Evolutionary conservation across 2,797 vertebrate genomes (phyloP).

Genomic region (Melanotaenia trifasciata): DNA sequence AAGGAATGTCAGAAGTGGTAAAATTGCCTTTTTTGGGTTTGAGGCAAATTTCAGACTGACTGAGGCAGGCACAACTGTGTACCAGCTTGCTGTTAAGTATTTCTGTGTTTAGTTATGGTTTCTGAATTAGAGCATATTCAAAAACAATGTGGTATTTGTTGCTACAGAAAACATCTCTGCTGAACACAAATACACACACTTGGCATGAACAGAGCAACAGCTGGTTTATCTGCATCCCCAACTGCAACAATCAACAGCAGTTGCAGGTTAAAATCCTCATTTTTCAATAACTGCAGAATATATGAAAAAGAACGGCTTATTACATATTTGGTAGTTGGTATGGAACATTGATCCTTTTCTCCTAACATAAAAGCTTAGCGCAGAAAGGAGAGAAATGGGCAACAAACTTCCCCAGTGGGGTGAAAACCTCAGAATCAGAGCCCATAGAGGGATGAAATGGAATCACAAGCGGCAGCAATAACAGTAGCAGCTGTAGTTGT

Average conservation of each 20-base stretch:
- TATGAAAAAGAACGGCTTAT: background rate
- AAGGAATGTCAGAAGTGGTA: too few species aligned
- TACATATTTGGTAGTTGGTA: slow-evolving; percentile 16
- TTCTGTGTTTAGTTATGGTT: background rate
- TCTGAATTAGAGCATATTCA: background rate
- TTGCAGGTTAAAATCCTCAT: slow-evolving; percentile 5
- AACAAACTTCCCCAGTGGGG: slow-evolving; percentile 25
- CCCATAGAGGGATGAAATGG: slow-evolving; percentile 39
- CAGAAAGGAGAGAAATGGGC: slow-evolving; percentile 21
- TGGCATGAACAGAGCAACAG: background rate
- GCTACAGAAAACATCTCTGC: background rate
- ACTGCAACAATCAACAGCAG: background rate
- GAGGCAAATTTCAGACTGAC: background rate
- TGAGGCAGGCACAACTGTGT: background rate
- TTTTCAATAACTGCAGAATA: slow-evolving; percentile 2
- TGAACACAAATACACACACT: background rate
- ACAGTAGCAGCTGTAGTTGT: slow-evolving; percentile 22
- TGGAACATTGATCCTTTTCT: slow-evolving; percentile 18
- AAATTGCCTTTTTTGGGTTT: background rate
- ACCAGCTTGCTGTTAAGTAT: background rate
- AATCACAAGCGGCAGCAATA: slow-evolving; percentile 31
- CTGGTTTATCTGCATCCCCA: background rate
- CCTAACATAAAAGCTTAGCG: slow-evolving; percentile 13
- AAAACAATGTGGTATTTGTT: background rate
- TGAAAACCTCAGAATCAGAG: slow-evolving; percentile 27